A percentile compares a stretch with the other conserved stretches of the same genome.
Conservation (phyloP, 2,113 vertebrate species). For the Suncus etruscus region DNA sequence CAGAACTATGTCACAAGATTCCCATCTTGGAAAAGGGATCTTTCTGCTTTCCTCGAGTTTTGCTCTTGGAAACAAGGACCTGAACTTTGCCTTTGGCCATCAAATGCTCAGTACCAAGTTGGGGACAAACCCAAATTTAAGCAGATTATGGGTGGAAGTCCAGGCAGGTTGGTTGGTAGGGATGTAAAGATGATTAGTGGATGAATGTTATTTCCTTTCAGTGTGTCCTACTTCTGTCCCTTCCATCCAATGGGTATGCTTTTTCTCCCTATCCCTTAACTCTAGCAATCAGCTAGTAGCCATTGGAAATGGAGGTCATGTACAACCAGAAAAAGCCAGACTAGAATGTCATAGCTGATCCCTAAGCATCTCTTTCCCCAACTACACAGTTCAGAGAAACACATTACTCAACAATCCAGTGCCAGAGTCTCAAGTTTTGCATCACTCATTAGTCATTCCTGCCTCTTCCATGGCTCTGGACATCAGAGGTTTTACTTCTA, state of each 20-base stretch:
- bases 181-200: background rate
- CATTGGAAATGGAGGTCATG: background rate
- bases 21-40: background rate
- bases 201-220: constrained; percentile 8
- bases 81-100: background rate
- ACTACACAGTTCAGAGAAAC: background rate
- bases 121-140: background rate
- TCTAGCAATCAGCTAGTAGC: background rate
- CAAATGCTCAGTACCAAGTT: background rate
- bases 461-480: background rate
- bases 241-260: background rate
- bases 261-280: background rate
- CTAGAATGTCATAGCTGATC: background rate
- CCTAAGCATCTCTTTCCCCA: background rate
- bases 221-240: background rate
- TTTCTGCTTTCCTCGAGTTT: background rate
- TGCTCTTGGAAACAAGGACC: background rate
- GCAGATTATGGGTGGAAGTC: background rate
- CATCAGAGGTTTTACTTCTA: background rate
- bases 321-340: background rate
- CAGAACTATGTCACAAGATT: background rate
- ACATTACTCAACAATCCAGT: background rate
- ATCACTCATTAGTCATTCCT: background rate
- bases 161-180: background rate
- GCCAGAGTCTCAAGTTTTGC: background rate